Evolutionary conservation across 2,797 vertebrate genomes (phyloP).

Genomic region (Numenius phaeopus): DNA sequence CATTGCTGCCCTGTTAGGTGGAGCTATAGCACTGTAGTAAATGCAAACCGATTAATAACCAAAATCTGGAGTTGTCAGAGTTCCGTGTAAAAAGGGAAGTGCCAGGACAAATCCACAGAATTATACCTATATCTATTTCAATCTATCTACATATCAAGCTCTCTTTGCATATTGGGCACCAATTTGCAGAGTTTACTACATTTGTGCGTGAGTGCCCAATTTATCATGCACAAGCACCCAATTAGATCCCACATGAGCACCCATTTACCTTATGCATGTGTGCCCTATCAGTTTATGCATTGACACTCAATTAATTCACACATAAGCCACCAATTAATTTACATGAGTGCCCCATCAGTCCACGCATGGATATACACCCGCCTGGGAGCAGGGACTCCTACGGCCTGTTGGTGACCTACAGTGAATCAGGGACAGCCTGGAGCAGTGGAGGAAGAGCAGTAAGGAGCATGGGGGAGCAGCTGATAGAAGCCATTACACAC

Average conservation of each 20-base stretch:
- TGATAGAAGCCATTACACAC: background rate
- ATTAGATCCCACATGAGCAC: background rate
- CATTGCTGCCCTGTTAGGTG: background rate
- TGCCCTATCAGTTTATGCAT: background rate
- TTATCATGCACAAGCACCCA: background rate
- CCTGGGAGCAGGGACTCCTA: accelerated
- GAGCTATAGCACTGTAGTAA: background rate
- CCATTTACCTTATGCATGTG: background rate
- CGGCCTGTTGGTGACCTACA: accelerated
- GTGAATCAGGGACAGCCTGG: background rate
- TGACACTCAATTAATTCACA: background rate
- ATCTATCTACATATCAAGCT: background rate
- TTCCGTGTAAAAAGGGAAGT: background rate
- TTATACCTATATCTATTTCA: background rate
- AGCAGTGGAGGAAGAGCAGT: background rate
- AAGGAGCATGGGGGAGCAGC: accelerated
- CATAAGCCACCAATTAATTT: background rate
- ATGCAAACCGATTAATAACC: background rate
- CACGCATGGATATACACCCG: background rate
- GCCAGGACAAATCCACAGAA: background rate
- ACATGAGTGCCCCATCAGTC: background rate
- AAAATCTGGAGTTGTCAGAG: background rate
- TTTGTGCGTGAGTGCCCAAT: background rate
- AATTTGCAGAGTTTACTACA: background rate
- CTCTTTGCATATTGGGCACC: background rate